A percentile compares a stretch with the other conserved stretches of the same genome.
Conservation (phyloP, 2,113 vertebrate species). For the Phyllostomus discolor region DNA sequence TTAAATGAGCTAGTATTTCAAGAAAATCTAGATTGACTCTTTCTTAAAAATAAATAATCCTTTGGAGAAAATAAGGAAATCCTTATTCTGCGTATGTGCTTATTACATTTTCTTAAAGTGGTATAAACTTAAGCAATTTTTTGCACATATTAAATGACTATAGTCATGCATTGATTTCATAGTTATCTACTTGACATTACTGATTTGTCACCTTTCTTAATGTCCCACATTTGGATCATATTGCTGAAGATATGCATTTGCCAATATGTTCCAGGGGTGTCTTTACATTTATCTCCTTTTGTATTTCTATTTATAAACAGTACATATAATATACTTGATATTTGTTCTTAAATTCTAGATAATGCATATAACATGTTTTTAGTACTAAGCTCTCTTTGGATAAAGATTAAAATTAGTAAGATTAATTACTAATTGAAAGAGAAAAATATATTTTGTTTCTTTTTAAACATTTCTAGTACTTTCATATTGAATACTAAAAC, state of each 20-base stretch:
- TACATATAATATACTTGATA: background rate
- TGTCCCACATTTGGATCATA: background rate
- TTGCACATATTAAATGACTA: background rate
- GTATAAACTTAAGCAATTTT: background rate
- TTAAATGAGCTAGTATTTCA: background rate
- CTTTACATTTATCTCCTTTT: background rate
- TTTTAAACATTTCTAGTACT: background rate
- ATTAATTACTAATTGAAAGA: background rate
- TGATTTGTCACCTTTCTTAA: background rate
- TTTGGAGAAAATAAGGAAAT: background rate
- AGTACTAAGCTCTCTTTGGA: background rate
- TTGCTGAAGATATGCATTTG: background rate
- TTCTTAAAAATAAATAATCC: background rate
- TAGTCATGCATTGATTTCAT: slow-evolving; percentile 12
- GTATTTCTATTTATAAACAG: background rate
- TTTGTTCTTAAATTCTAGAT: background rate
- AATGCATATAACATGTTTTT: background rate
- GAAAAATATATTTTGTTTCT: background rate
- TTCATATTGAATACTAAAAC: background rate
- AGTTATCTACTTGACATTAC: background rate
- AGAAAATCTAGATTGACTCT: background rate
- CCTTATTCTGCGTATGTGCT: background rate
- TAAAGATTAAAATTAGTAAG: background rate
- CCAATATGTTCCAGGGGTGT: background rate
- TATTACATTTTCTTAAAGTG: background rate